Base-by-base conservation (phyloP, 2,888 invertebrate genomes). In the Amorpha juglandis region DNA sequence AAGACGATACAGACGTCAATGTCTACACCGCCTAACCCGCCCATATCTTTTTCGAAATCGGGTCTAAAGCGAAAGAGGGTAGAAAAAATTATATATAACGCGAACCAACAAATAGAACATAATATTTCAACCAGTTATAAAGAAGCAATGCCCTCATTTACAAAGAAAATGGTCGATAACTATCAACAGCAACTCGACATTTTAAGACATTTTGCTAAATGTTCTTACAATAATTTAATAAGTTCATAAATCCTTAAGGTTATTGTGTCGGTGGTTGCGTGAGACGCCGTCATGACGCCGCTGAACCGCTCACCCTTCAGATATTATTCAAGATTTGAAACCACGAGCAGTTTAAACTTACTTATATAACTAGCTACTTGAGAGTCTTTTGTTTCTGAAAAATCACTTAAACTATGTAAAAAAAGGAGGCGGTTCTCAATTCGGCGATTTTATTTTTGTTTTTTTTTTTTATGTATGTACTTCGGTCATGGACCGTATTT, bases 201-300 rank as follows among this genome's bases (percentile, higher is more conserved):
- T 58, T 58, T 19, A 58, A 38, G 58, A 42, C 38, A 58, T 42
- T 42, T 58, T 58, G 8, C 38, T 42, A 6, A 42, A 58, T 58
- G 19, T 38, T 35, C 16, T 58, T 42, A 58, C 42, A 58, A 58
- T 38, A 42, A 58, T 58, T 33, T 52, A 27, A 12, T 52, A n/a
- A 33, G 33, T 8, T 33, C 53, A 33, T 53, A 53, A 53, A 53
- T 53, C 35, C 35, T 53, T 53, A 35, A n/a, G 33, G 33, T 53
- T 58, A 58, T 42, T 58, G 58, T 42, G 9, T 12, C 11, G 48
- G 2, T 3, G 38, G 7, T 58, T 38, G 58, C 58, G 58, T 58
- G 58, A 11, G 58, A 19, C 42, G 58, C 58, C 42, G 38, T 1
- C 19, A 14, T 19, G 38, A 42, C 38, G 16, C 38, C 38, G n/a